Base-by-base conservation (phyloP, 2,797 vertebrate species). In the Xiphophorus birchmanni region DNA sequence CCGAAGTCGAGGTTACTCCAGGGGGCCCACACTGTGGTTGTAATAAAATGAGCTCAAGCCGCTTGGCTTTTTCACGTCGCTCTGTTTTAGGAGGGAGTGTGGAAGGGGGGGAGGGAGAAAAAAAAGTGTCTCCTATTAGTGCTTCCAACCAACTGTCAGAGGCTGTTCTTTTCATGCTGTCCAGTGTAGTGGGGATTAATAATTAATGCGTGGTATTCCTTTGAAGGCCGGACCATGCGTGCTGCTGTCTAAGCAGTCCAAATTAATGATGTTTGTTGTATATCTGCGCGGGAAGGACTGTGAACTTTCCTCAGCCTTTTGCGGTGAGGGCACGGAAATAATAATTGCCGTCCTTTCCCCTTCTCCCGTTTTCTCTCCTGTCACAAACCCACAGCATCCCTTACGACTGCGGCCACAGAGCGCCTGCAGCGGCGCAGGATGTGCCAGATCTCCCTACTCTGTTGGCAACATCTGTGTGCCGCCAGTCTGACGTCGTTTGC, bases 11-110 rank as follows among this genome's bases (percentile, higher is more conserved):
- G 81, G 89, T 84, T 86, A 32, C 84, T 90, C 69, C 45, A 32
- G 89, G 89, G 85, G 79, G 21, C 21, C 50, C 79, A 73, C 83
- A 58, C 60, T 50, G 86, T 82, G 86, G 88, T 91, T 83, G 92
- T 92, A 93, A 90, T 87, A 89, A 92, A 94, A 93, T 93, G 54
- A 91, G 92, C 91, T 85, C 67, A 84, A 84, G 87, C 73, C 0
- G 85, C 86, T 91, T 88, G 79, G 73, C 83, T 52, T 87, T 88
- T 84, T 81, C 77, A 54, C 82, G 78, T 81, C 71, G 69, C 77
- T 54, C 69, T 80, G 76, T 89, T 91, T 88, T 78, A 79, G 56
- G 50, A 69, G 44, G 80, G 77, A 67, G 79, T 21, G 84, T 79
- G 56, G 35, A 73, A 35, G 8, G 35, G 1, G 44, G 29, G 0